Base-by-base conservation (phyloP, 2,113 vertebrate species). In the Zosterops japonicus region DNA sequence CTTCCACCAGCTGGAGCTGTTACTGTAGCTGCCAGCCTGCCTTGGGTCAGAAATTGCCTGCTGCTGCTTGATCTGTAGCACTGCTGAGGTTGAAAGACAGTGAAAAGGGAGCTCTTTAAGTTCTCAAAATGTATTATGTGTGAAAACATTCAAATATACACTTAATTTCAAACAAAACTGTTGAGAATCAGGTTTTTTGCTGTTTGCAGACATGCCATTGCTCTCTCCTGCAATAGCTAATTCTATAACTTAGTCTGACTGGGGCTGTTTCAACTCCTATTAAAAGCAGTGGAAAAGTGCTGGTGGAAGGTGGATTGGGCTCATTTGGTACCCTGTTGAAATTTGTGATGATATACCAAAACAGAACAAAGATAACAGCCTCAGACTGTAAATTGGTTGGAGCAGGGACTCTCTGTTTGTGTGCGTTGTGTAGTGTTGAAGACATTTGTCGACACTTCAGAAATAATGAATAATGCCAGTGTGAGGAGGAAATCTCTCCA, bases 1-100 rank as follows among this genome's bases (percentile, higher is more conserved):
- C 95, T 93, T 97, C 92, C 95, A 96, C 76, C 95, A 95, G 95
- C 95, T 95, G 95, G 92, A 93, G 92, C 94, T 92, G 95, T 97
- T 96, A 87, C 90, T 17, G n/a, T 91, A 92, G 92, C 90, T 96
- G 95, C 95, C 92, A 92, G 76, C 60, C 64, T 92, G 64, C 68
- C 53, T 80, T 80, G 76, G 36, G 93, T 88, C 90, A 90, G 83
- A 89, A 93, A 83, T 53, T 83, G 46, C 72, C 79, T 84, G n/a
- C 79, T 96, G 90, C 63, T 96, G 79, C 68, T 39, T 95, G 64
- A 86, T 90, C 79, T 83, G 56, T 64, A 68, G 53, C 29, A 5
- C 83, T 52, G 69, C 70, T 78, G 74, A 50, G 49, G 56, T 78
- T 95, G 94, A 96, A 94, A 97, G 92, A 70, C 67, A 93, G 88